Conservation (phyloP, 1,140 invertebrate genomes). For the Portunus trituberculatus region DNA sequence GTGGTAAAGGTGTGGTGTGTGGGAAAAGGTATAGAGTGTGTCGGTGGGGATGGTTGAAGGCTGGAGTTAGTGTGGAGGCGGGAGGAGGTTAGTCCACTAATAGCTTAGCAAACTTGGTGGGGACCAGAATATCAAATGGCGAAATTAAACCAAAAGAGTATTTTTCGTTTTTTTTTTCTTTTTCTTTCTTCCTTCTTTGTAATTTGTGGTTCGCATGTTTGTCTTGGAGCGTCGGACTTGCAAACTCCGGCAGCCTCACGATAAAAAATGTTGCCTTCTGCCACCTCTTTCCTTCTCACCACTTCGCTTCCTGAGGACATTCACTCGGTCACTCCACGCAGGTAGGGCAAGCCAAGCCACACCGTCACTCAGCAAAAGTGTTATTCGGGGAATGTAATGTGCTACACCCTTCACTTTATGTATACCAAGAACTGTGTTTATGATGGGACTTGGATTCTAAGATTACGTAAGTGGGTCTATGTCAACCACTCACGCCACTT, state of each 20-base stretch:
- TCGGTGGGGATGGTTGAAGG: background rate
- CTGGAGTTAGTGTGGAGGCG: background rate
- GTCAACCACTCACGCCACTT: no score
- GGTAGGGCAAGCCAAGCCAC: no score
- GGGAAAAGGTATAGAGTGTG: background rate
- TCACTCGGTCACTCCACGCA: no score
- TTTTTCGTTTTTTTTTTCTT: constrained; percentile 50
- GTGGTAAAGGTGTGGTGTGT: background rate
- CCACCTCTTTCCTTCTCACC: background rate
- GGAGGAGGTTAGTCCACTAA: constrained; percentile 49
- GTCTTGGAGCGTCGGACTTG: constrained; percentile 45
- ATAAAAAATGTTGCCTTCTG: constrained; percentile 25
- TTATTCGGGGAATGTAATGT: no score
- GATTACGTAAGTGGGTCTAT: no score
- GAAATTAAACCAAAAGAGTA: constrained; percentile 65
- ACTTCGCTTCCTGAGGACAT: background rate
- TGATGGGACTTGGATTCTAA: no score
- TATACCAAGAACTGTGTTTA: no score
- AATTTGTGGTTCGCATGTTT: constrained; percentile 62
- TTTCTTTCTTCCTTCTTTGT: constrained; percentile 42
- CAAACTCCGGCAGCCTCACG: constrained; percentile 34
- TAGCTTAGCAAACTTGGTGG: constrained; percentile 66
- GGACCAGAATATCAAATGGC: constrained; percentile 60
- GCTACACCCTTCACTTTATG: no score
- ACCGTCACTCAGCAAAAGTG: no score